Evolutionary conservation across 2,113 vertebrate genomes (phyloP).

Genomic region (Nesospiza acunhae): DNA sequence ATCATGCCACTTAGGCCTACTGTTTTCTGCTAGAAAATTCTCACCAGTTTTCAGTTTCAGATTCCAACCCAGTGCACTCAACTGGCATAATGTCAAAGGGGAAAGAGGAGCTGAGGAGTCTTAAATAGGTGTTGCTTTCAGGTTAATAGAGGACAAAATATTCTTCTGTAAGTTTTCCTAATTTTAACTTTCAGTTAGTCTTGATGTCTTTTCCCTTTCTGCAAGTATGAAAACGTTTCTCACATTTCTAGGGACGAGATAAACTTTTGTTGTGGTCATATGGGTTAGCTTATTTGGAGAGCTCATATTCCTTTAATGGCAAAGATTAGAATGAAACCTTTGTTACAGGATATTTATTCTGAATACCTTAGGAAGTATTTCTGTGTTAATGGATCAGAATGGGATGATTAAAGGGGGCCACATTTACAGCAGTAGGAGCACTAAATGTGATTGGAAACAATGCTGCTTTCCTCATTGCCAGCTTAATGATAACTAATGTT

Average conservation of each 20-base stretch:
- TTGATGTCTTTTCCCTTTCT: neutral
- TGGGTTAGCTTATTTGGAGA: neutral
- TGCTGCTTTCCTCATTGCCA: neutral
- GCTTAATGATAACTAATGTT: neutral
- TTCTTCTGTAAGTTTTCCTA: neutral
- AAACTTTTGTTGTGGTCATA: neutral
- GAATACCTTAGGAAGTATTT: neutral
- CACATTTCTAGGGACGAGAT: neutral
- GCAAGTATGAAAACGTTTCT: neutral
- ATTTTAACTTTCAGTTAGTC: neutral
- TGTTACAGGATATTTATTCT: neutral
- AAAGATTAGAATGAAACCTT: neutral
- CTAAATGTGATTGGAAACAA: neutral
- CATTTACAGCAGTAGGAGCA: neutral
- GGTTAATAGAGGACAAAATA: neutral
- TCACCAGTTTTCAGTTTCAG: slow-evolving; percentile 15
- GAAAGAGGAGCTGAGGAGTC: neutral
- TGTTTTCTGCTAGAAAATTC: neutral
- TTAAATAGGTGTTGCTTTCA: neutral
- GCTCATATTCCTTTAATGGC: neutral
- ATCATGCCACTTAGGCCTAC: neutral
- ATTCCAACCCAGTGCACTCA: neutral
- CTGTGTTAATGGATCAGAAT: neutral
- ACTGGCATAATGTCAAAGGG: neutral
- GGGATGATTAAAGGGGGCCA: neutral